These are phyloP conservation scores for Lithosia quadra DNA, from an alignment of 2,888 invertebrate genomes.

Conservation along the genomic window DNA sequence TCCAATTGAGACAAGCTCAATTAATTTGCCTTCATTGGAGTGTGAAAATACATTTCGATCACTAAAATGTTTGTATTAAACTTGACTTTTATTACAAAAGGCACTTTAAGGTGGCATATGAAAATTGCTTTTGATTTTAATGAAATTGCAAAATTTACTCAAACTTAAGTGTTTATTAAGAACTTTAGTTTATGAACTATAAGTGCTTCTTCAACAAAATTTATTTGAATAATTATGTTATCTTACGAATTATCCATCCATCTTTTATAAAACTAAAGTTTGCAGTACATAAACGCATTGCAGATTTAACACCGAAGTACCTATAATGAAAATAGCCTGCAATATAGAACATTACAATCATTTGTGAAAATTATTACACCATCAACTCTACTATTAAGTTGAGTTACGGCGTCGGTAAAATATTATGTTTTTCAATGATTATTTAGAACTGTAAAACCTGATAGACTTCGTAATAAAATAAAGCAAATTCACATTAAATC, in stretches of 20 bases:
- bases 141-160: constrained; percentile 25
- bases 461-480: not conserved
- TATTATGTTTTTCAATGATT: constrained; percentile 1
- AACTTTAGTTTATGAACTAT: not conserved
- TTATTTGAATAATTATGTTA: not conserved
- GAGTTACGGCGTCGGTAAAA: no score
- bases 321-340: not conserved
- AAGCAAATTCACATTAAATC: not conserved
- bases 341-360: not conserved
- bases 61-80: constrained; percentile 14
- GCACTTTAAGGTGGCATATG: not conserved
- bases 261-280: not conserved
- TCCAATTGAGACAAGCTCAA: not conserved
- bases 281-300: no score
- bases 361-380: not conserved
- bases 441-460: not conserved
- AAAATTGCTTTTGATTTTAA: constrained; percentile 17
- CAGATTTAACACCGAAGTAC: not conserved
- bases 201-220: not conserved
- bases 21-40: not conserved
- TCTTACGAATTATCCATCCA: not conserved
- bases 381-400: not conserved
- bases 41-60: not conserved
- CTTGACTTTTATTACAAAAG: constrained; percentile 10
- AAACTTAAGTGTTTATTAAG: constrained; percentile 13